Evolutionary conservation across 2,888 invertebrate genomes (phyloP).

Genomic region (Pasiphila rectangulata): DNA sequence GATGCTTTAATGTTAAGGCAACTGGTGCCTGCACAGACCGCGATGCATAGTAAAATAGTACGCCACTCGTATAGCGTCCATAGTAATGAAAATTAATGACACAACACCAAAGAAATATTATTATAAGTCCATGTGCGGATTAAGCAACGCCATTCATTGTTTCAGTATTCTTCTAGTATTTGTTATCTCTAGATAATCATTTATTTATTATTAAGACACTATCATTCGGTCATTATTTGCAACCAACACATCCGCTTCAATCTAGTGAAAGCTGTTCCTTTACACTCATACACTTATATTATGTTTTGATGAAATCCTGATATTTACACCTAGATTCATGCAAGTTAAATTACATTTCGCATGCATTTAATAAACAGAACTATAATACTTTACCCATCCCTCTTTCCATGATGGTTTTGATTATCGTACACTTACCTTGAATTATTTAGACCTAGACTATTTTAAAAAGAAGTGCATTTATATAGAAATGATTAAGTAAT

Average conservation of each 20-base stretch:
- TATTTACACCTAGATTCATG: too few species aligned
- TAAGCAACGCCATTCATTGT: slow-evolving; percentile 64
- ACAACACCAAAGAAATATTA: slow-evolving; percentile 78
- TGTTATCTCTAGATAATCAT: slow-evolving; percentile 40
- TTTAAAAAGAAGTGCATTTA: slow-evolving; percentile 78
- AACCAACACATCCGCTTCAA: slow-evolving; percentile 20
- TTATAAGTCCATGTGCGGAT: slow-evolving; percentile 63
- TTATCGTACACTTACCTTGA: slow-evolving; percentile 32
- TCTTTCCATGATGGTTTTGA: slow-evolving; percentile 13
- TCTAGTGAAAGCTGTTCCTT: too few species aligned
- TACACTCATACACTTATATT: too few species aligned
- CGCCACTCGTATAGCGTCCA: slow-evolving; percentile 73
- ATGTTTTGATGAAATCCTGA: too few species aligned
- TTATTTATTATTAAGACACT: slow-evolving; percentile 25
- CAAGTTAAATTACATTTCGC: neutral
- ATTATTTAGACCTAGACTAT: slow-evolving; percentile 54
- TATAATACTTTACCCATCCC: slow-evolving; percentile 1
- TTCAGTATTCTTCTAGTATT: slow-evolving; percentile 75
- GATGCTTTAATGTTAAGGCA: slow-evolving; percentile 34
- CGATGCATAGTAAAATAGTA: slow-evolving; percentile 43
- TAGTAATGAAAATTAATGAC: slow-evolving; percentile 64
- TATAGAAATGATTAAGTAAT: slow-evolving; percentile 67
- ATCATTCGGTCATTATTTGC: slow-evolving; percentile 7
- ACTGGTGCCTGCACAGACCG: slow-evolving; percentile 42
- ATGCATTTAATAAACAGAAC: slow-evolving; percentile 9